Evolutionary conservation across 2,113 vertebrate species (phyloP), one percentile per base, ranked within the genome.

Genomic region (Ellobius talpinus): DNA sequence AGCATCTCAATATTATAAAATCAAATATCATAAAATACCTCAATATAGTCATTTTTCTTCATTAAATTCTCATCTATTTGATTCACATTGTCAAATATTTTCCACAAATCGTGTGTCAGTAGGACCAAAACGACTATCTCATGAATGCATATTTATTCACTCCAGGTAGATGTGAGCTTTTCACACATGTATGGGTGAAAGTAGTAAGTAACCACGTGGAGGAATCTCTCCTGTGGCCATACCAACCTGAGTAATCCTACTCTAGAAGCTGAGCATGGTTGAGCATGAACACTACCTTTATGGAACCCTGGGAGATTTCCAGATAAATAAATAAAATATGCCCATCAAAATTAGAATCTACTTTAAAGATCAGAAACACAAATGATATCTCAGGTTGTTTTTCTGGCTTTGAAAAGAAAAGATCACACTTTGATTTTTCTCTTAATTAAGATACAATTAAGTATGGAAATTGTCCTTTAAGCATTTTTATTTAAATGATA

Each of bases 351-450:
- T 21, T 11, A 39, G 7, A 65, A 86, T 66, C 39, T 21, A 66
- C 42, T 33, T 47, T 66, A 85, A 45, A 45, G 39, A 47, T 33
- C 47, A 88, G 86, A 68, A 70, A 29, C 4, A 47, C 39, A 47
- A 86, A 12, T 45, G 4, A 21, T 16, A 85, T 45, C 8, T 85
- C 65, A 70, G 47, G 14, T 61, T 61, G 72, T 1, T 91, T 7
- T 85, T 90, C 72, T 17, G 21, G 72, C n/a, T 4, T 76, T 73
- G 55, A 82, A 52, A 85, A 17, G 47, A 94, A 97, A 85, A 84
- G 79, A 17, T 13, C 39, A 84, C 21, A 31, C 19, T 4, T n/a
- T 84, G 14, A 73, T 78, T 74, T 79, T 73, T 78, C 93, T 78
- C 17, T 52, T 91, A 82, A 88, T 84, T 81, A 90, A 66, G 89